A percentile compares a stretch with the other conserved stretches of the same genome.
These are phyloP conservation scores for Alca torda DNA, from an alignment of 2,797 vertebrate genomes.

Conservation along the genomic window DNA sequence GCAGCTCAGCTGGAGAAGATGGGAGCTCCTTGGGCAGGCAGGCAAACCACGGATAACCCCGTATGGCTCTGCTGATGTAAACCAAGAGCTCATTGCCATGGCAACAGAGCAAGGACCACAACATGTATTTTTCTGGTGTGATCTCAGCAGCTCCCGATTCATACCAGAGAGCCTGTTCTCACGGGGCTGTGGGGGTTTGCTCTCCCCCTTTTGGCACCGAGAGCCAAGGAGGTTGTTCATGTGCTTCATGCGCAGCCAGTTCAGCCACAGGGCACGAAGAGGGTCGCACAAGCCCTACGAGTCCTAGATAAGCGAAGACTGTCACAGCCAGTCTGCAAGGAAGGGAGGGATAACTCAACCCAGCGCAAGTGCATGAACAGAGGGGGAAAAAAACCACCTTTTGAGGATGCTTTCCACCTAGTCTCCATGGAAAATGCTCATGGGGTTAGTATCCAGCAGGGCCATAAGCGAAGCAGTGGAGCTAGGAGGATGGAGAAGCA, in stretches of 20 bases:
- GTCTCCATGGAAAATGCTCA: not conserved
- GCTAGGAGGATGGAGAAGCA: not conserved
- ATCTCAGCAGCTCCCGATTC: not conserved
- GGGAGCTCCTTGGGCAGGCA: not conserved
- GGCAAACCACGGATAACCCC: not conserved
- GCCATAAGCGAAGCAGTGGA: not conserved
- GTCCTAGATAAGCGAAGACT: not conserved
- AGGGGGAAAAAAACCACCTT: not conserved
- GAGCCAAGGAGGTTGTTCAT: rapidly evolving
- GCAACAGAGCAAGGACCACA: not conserved
- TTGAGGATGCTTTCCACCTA: not conserved
- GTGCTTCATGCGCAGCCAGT: not conserved
- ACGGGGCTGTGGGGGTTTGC: not conserved
- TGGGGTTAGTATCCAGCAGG: no score
- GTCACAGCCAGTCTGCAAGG: not conserved
- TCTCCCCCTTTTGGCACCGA: not conserved
- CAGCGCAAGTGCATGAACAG: not conserved
- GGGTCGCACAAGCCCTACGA: no score
- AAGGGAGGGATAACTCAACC: not conserved
- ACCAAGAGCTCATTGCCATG: not conserved
- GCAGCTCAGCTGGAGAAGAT: not conserved
- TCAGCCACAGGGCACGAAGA: not conserved
- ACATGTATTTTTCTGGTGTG: not conserved
- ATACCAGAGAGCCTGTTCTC: not conserved
- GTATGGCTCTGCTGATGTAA: not conserved